Base-by-base conservation (phyloP, 1,140 invertebrate genomes). In the Oryzaephilus surinamensis region DNA sequence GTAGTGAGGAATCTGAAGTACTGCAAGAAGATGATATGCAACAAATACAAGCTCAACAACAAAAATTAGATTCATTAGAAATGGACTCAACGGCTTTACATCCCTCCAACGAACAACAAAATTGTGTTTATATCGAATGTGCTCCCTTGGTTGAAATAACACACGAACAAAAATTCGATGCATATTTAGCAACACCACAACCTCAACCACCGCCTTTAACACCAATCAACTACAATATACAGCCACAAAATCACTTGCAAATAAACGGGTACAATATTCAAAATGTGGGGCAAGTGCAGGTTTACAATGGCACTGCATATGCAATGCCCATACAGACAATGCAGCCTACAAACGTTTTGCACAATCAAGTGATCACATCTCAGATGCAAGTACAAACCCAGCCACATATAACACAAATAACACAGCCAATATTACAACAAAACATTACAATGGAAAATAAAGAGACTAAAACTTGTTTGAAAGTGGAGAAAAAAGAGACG, bases 71-170 rank as follows among this genome's bases (percentile, higher is more conserved):
- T 13, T 29, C 41, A 30, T 8, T 38, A 31, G 26, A 32, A 19
- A 19, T 32, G 11, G 32, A 19, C n/a, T 32, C 31, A 29, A 29
- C 24, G 21, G 14, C 11, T 15, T n/a, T n/a, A n/a, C n/a, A n/a
- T n/a, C n/a, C n/a, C n/a, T n/a, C 33, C 37, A 13, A 17, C 15
- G 12, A 40, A 46, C n/a, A n/a, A 38, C 32, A 41, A 17, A 40
- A 45, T 32, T 51, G 46, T 42, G 46, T 51, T 7, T 55, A 36
- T 42, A 45, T 52, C 19, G 54, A 55, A 24, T 55, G 54, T 43
- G 36, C 39, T 8, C 43, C 46, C 1, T 19, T 47, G 12, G 19
- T 51, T 11, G 46, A 51, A 23, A 41, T 51, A 7, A 43, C 38
- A 14, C 38, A 39, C 13, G 46, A 52, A 20, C 40, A 48, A 27